These are phyloP conservation scores for Apteryx owenii DNA, from an alignment of 2,113 vertebrate species.

Conservation along the genomic window DNA sequence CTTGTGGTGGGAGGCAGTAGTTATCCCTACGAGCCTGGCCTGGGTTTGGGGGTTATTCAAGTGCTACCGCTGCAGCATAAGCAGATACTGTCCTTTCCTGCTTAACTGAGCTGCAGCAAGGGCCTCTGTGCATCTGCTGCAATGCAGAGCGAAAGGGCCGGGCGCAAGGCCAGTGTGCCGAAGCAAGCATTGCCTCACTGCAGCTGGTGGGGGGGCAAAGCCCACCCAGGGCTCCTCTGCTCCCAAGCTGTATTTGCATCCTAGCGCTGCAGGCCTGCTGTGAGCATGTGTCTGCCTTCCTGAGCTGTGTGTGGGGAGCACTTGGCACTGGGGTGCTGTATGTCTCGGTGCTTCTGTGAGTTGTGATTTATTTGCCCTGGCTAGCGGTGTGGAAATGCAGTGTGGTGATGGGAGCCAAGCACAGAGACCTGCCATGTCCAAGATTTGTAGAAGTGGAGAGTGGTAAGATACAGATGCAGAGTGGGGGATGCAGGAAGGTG, in stretches of 20 bases:
- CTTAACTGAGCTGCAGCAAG: rapidly evolving
- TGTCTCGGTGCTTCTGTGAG: neutral
- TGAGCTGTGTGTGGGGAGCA: rapidly evolving
- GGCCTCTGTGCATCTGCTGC: neutral
- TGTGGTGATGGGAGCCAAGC: rapidly evolving
- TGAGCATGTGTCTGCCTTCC: neutral
- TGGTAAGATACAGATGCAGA: neutral
- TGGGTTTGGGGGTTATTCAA: neutral
- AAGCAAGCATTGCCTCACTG: neutral
- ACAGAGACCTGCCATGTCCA: neutral
- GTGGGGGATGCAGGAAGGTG: neutral
- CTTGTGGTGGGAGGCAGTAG: neutral
- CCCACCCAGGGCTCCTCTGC: rapidly evolving
- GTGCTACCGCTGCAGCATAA: neutral
- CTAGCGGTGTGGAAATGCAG: neutral
- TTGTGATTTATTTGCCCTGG: neutral
- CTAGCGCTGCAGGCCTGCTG: neutral
- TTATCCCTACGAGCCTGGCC: neutral
- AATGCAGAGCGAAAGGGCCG: neutral
- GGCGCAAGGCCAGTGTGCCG: neutral
- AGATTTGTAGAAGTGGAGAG: neutral
- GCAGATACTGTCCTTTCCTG: rapidly evolving
- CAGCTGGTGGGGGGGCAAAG: neutral
- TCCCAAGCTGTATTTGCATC: neutral
- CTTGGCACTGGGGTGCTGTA: rapidly evolving